These are phyloP conservation scores for Drosophila pectinifera DNA, from an alignment of 1,140 invertebrate species.

Conservation along the genomic window DNA sequence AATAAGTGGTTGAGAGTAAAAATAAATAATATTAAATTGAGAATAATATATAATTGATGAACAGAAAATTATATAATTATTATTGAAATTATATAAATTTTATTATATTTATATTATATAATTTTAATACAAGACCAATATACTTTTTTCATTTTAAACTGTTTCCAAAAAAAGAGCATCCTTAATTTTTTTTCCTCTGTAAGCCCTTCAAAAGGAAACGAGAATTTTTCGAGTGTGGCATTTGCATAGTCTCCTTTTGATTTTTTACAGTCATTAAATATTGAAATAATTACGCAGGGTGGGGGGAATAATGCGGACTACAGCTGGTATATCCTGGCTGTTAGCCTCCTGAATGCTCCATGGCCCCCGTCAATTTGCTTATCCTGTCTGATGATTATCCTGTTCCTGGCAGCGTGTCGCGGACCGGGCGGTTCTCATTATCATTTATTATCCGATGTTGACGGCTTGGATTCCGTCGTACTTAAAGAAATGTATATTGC, in stretches of 20 bases:
- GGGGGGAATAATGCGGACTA: conserved; percentile 5
- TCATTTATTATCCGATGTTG: conserved; percentile 67
- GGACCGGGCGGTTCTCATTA: conserved; percentile 56
- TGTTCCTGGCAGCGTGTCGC: conserved; percentile 40
- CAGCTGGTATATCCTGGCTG: conserved; percentile 36
- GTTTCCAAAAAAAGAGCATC: no score
- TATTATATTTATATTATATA: no score
- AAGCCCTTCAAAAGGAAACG: no score
- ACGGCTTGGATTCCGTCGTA: conserved; percentile 41
- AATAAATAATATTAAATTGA: no score
- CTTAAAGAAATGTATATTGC: conserved; percentile 26
- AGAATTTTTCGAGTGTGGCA: conserved; percentile 11
- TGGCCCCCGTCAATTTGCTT: conserved; percentile 24
- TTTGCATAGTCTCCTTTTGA: conserved; percentile 53
- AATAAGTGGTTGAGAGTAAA: no score
- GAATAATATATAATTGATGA: no score
- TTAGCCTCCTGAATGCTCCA: conserved; percentile 23
- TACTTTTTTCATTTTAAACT: no score
- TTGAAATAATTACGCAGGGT: conserved; percentile 66
- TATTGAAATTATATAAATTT: no score
- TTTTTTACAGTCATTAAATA: conserved; percentile 68
- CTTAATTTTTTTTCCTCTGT: no score
- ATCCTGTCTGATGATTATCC: conserved; percentile 34
- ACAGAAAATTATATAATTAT: no score
- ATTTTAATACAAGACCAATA: no score